These are phyloP conservation scores for Salvelinus alpinus DNA, from an alignment of 2,113 vertebrate species.

Conservation along the genomic window DNA sequence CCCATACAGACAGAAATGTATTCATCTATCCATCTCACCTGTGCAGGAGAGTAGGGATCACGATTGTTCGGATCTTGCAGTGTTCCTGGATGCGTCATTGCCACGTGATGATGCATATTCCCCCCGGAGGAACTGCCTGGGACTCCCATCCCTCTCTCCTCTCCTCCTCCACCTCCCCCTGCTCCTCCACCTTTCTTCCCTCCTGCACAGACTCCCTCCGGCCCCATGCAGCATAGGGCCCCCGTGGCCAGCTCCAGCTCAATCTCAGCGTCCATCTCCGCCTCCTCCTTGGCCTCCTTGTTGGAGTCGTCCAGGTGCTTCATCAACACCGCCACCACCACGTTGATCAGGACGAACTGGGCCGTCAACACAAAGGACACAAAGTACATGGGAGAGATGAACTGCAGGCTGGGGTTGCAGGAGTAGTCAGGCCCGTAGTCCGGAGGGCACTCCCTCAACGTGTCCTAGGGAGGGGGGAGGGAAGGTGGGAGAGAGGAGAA, in stretches of 20 bases:
- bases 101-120: constrained; percentile 47
- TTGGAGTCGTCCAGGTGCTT: constrained; percentile 99
- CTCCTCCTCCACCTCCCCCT: constrained; percentile 40
- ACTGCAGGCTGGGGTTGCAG: constrained; percentile 92
- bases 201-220: constrained; percentile 52
- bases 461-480: constrained; percentile 78
- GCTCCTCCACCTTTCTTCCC: constrained; percentile 47
- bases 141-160: constrained; percentile 38
- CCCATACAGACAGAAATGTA: too few relatives aligned
- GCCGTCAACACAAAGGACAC: constrained; percentile 99
- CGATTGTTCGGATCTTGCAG: constrained; percentile 58
- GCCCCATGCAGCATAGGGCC: constrained; percentile 80
- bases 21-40: constrained; percentile 73
- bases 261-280: constrained; percentile 97
- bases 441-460: constrained; percentile 90
- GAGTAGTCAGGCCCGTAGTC: constrained; percentile 82
- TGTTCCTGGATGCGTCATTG: constrained; percentile 38
- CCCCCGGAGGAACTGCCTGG: constrained; percentile 40
- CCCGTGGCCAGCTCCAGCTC: constrained; percentile 93
- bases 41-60: constrained; percentile 86
- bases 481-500: not conserved
- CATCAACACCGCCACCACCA: constrained; percentile 99
- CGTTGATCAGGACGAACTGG: constrained; percentile 99
- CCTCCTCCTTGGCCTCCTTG: constrained; percentile 98
- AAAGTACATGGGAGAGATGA: constrained; percentile 97